phyloP scores from a whole-genome alignment of 2,797 vertebrate genomes.

The Emydoidea blandingii region DNA sequence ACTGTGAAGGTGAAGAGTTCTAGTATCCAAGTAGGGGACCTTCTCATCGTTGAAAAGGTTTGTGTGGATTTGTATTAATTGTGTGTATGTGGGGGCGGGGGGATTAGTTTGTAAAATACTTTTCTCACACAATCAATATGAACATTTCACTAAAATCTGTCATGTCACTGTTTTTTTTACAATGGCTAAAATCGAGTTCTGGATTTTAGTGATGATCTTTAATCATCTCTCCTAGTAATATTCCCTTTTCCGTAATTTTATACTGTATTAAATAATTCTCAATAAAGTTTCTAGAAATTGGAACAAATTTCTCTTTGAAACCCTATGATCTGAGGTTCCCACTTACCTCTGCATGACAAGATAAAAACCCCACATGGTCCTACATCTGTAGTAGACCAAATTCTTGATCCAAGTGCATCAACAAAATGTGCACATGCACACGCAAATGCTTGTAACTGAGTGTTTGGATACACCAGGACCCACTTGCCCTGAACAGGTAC shows the following conservation, averaged over 20 bases:
- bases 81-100: accelerated
- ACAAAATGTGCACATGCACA: not conserved
- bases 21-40: constrained; percentile 97
- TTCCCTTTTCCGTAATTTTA: not conserved
- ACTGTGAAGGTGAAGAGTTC: constrained; percentile 98
- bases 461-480: not conserved
- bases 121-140: not conserved
- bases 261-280: not conserved
- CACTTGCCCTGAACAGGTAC: not conserved
- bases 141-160: not conserved
- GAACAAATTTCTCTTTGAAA: not conserved
- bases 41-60: constrained; percentile 99
- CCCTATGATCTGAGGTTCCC: not conserved
- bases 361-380: not conserved
- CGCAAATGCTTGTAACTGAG: not conserved
- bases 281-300: not conserved
- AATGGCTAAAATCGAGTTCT: not conserved
- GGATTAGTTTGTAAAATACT: accelerated
- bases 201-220: not conserved
- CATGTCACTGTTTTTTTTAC: accelerated
- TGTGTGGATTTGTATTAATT: not conserved
- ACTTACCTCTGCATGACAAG: accelerated
- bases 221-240: not conserved
- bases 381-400: not conserved
- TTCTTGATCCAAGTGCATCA: not conserved